A percentile compares a stretch with the other conserved stretches of the same genome.
Evolutionary conservation across 2,113 vertebrate genomes (phyloP).

Genomic region (Etia nguti): DNA sequence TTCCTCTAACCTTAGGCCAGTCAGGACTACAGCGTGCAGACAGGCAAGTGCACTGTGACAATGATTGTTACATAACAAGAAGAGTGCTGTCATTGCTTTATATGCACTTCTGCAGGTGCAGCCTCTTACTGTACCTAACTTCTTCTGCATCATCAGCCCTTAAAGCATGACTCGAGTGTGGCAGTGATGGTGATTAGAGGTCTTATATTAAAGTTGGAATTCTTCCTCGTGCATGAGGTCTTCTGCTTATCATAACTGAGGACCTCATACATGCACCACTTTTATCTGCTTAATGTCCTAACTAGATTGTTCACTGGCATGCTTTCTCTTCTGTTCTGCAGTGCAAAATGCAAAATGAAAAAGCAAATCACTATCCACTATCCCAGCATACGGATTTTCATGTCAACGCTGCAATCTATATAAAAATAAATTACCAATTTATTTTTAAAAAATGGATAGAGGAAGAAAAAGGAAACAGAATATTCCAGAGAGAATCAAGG

Average conservation of each 20-base stretch:
- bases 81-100: not conserved
- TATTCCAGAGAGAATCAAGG: not conserved
- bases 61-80: constrained; percentile 10
- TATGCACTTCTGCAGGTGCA: not conserved
- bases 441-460: not conserved
- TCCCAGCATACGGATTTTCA: not conserved
- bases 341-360: not conserved
- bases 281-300: not conserved
- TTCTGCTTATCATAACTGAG: not conserved
- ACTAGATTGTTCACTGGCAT: not conserved
- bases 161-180: not conserved
- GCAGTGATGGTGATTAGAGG: not conserved
- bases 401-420: not conserved
- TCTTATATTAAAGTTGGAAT: not conserved
- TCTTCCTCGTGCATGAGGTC: not conserved
- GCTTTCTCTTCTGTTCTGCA: not conserved
- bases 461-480: not conserved
- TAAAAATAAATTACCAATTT: not conserved
- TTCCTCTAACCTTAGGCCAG: not conserved
- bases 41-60: not conserved
- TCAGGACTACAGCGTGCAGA: not conserved
- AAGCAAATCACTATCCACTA: not conserved
- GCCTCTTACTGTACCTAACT: not conserved
- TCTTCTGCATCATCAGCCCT: not conserved
- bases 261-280: not conserved